A percentile compares a stretch with the other conserved stretches of the same genome.
Conservation (phyloP, 2,797 vertebrate species). For the Phoebastria nigripes region DNA sequence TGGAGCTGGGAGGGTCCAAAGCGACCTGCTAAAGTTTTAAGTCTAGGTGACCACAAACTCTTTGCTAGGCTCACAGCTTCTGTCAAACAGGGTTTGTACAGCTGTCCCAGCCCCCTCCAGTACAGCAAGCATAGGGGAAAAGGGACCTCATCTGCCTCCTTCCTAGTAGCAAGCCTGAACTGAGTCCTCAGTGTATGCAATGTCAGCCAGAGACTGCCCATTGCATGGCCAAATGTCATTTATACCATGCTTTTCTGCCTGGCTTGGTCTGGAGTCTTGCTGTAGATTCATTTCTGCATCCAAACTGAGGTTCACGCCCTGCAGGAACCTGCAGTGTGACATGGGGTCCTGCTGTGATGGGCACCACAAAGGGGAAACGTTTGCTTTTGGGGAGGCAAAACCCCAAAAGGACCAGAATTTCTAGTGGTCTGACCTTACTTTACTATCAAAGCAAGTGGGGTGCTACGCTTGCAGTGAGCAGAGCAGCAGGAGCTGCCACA, state of each 20-base stretch:
- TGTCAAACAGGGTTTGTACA: background rate
- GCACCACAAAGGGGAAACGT: background rate
- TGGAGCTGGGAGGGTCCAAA: background rate
- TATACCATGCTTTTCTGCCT: background rate
- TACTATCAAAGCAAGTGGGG: background rate
- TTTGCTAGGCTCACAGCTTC: background rate
- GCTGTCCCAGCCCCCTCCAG: background rate
- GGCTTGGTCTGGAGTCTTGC: background rate
- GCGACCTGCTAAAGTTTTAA: background rate
- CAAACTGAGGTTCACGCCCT: background rate
- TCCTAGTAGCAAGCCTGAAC: background rate
- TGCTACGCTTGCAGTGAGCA: background rate
- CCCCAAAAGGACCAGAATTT: background rate
- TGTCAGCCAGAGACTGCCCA: background rate
- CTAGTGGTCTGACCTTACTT: background rate
- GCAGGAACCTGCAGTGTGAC: background rate
- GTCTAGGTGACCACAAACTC: background rate
- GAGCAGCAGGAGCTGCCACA: background rate
- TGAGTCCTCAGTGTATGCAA: background rate
- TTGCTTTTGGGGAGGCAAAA: background rate
- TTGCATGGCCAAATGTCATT: fast-evolving
- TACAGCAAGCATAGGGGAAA: background rate
- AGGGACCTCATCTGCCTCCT: background rate
- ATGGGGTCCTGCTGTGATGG: background rate
- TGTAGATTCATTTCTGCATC: background rate